These are phyloP conservation scores for Lochmaea crataegi DNA, from an alignment of 2,888 invertebrate species.

Conservation along the genomic window DNA sequence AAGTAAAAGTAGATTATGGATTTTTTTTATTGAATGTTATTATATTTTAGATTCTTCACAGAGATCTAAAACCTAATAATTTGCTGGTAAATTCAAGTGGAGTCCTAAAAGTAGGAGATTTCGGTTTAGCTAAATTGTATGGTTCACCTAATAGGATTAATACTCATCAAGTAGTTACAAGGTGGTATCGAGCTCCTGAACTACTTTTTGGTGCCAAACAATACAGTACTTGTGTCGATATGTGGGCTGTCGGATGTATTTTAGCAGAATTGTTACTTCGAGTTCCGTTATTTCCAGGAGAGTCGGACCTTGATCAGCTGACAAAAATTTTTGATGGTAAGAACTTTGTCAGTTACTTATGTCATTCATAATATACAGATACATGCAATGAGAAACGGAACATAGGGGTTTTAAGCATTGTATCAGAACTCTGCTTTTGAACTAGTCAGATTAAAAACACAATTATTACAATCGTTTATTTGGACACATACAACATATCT, in stretches of 20 bases:
- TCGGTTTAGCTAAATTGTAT: slow-evolving; percentile 97
- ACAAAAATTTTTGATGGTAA: slow-evolving; percentile 86
- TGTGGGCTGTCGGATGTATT: slow-evolving; percentile 99
- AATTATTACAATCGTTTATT: no score
- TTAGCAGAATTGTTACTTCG: slow-evolving; percentile 92
- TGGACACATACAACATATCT: no score
- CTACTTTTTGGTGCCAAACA: slow-evolving; percentile 93
- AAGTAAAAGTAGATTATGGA: neutral
- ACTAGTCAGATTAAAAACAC: no score
- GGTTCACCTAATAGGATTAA: slow-evolving; percentile 96
- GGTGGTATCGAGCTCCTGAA: slow-evolving; percentile 95
- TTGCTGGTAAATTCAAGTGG: slow-evolving; percentile 93
- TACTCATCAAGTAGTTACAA: slow-evolving; percentile 97
- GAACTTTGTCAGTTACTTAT: neutral
- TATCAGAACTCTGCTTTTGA: no score
- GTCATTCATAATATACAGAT: no score
- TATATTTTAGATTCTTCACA: slow-evolving; percentile 81
- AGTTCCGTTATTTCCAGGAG: slow-evolving; percentile 95
- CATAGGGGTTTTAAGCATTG: no score
- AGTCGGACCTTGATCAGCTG: slow-evolving; percentile 96
- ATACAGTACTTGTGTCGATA: slow-evolving; percentile 96
- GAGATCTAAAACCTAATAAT: slow-evolving; percentile 99
- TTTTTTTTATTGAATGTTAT: neutral
- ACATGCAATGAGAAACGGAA: no score
- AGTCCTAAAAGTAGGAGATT: slow-evolving; percentile 97